These are phyloP conservation scores for Amiota mariae DNA, from an alignment of 2,888 invertebrate species.

Conservation along the genomic window DNA sequence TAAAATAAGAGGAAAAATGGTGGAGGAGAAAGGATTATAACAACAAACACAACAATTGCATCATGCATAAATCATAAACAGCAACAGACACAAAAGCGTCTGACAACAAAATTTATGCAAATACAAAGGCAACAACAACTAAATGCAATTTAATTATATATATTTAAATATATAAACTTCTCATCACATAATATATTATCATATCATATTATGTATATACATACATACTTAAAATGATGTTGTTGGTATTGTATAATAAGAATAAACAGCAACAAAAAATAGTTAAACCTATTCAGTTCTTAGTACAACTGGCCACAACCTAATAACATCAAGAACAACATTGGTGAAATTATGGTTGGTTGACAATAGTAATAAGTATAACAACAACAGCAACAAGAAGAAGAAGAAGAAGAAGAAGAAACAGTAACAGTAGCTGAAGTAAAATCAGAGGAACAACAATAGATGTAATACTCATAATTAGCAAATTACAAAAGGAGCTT, in stretches of 20 bases:
- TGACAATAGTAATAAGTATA: background rate
- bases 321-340: too few species aligned
- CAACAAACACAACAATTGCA: background rate
- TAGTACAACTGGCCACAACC: too few species aligned
- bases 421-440: background rate
- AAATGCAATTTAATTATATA: too few species aligned
- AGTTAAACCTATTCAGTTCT: too few species aligned
- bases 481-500: slow-evolving; percentile 47
- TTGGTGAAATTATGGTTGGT: too few species aligned
- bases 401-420: background rate
- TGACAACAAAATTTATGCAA: slow-evolving; percentile 9
- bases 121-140: background rate
- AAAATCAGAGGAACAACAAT: slow-evolving; percentile 21
- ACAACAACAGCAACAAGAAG: background rate
- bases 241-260: too few species aligned
- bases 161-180: too few species aligned
- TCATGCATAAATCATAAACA: slow-evolving; percentile 43
- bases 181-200: too few species aligned
- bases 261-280: too few species aligned
- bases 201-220: too few species aligned
- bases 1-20: too few species aligned
- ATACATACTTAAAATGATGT: too few species aligned
- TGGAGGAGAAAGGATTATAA: background rate
- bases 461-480: slow-evolving; percentile 46
- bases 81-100: slow-evolving; percentile 30